Evolutionary conservation across 2,113 vertebrate genomes (phyloP), one percentile per base, ranked within the genome.

Genomic region (Lathamus discolor): DNA sequence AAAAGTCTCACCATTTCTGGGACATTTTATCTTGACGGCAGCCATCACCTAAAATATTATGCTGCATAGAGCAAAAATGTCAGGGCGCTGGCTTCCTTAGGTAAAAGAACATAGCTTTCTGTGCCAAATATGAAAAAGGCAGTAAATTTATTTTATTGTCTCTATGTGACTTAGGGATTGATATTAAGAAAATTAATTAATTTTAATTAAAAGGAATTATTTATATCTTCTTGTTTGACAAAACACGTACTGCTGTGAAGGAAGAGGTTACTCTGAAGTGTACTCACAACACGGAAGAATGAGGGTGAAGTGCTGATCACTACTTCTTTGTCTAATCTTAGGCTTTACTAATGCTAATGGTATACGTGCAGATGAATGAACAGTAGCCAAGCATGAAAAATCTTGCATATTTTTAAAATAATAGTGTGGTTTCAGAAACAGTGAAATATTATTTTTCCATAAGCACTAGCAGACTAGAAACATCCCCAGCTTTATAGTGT

Each of bases 41-140:
- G 20, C 39, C 29, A 33, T 92, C 72, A 88, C 23, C 62, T 88
- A 59, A 55, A 81, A 81, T 48, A 44, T 67, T 67, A 13, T 37
- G 35, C 61, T 81, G 52, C 31, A 28, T 20, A 80, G 29, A 93
- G 48, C 25, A 85, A 91, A 94, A 91, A 57, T 76, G 51, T 85
- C 61, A 55, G 49, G 43, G 19, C 28, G 6, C 7, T 43, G 59
- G 4, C 15, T 70, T 84, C 61, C 17, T 28, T 46, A 66, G 37
- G 29, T 86, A 57, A 90, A 64, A 79, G 35, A 59, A 37, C 14
- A 44, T n/a, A 76, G 11, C 35, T 70, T 39, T 51, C 62, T 41
- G 27, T 83, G 69, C 15, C 33, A 73, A 41, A 83, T 59, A 29
- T 25, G 20, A n/a, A 48, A 78, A 49, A 73, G 52, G 35, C 28